Evolutionary conservation across 1,140 invertebrate genomes (phyloP).

Genomic region (Trichomalopsis sarcophagae): DNA sequence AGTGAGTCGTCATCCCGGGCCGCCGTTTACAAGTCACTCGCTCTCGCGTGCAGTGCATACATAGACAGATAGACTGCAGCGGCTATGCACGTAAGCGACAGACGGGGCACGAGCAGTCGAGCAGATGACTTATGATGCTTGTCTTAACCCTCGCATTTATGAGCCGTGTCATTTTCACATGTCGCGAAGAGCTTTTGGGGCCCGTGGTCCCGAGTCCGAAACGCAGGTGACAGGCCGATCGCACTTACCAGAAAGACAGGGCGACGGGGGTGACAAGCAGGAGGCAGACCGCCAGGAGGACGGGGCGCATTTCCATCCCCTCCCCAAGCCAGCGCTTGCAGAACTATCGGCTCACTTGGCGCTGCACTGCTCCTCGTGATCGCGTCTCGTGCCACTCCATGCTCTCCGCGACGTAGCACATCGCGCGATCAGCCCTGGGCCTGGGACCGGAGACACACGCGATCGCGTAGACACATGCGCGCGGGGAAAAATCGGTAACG

Average conservation of each 20-base stretch:
- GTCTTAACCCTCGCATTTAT: conserved; percentile 62
- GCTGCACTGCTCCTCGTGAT: background rate
- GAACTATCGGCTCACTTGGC: conserved; percentile 5
- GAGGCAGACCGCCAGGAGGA: conserved; percentile 79
- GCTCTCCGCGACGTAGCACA: background rate
- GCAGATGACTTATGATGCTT: conserved; percentile 59
- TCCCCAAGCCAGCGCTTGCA: conserved; percentile 54
- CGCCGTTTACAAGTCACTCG: conserved; percentile 36
- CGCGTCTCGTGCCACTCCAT: conserved; percentile 51
- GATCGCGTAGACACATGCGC: background rate
- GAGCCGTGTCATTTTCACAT: conserved; percentile 61
- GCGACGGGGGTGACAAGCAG: conserved; percentile 80
- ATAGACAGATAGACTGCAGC: background rate
- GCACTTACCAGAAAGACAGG: conserved; percentile 80
- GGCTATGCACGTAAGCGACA: background rate
- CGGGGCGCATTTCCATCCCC: conserved; percentile 79
- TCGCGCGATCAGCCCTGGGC: background rate
- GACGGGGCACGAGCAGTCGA: background rate
- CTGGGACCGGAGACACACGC: background rate
- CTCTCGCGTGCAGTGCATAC: no score
- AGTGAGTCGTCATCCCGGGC: conserved; percentile 5
- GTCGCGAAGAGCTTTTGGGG: conserved; percentile 46
- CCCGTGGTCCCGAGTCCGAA: background rate
- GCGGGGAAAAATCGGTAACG: background rate
- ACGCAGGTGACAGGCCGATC: conserved; percentile 27